Evolutionary conservation across 2,797 vertebrate species (phyloP).

Genomic region (Pipistrellus nathusii): DNA sequence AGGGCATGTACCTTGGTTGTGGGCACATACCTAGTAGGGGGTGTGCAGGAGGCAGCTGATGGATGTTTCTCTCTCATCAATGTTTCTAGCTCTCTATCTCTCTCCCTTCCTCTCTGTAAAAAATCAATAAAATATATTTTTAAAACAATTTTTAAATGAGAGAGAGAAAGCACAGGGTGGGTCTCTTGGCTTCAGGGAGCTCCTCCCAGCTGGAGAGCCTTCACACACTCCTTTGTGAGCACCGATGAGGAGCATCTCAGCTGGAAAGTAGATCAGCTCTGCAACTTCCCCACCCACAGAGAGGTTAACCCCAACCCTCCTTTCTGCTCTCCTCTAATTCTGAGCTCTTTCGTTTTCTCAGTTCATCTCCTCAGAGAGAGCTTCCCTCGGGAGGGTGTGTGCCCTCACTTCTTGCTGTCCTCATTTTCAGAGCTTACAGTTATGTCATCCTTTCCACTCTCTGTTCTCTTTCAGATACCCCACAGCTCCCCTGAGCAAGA

Average conservation of each 20-base stretch:
- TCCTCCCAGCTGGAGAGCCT: background rate
- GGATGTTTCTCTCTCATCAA: too few species aligned
- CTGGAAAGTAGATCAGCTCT: background rate
- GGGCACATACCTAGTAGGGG: too few species aligned
- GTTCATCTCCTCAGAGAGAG: background rate
- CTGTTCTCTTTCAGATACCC: background rate
- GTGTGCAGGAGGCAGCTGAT: too few species aligned
- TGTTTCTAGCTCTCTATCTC: too few species aligned
- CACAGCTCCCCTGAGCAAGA: background rate
- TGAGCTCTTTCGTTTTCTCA: background rate
- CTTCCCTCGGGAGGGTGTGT: background rate
- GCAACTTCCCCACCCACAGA: background rate
- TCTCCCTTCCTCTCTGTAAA: too few species aligned
- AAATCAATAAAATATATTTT: too few species aligned
- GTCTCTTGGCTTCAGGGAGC: background rate
- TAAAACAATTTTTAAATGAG: background rate
- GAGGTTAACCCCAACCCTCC: background rate
- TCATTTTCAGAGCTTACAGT: background rate
- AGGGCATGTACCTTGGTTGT: too few species aligned
- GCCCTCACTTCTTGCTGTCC: background rate
- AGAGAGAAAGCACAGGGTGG: background rate
- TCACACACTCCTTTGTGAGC: background rate
- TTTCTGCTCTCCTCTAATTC: background rate
- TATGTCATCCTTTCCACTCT: background rate
- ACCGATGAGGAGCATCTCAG: background rate